A percentile compares a stretch with the other conserved stretches of the same genome.
Conservation (phyloP, 2,888 invertebrate species). For the Meghimatium bilineatum region DNA sequence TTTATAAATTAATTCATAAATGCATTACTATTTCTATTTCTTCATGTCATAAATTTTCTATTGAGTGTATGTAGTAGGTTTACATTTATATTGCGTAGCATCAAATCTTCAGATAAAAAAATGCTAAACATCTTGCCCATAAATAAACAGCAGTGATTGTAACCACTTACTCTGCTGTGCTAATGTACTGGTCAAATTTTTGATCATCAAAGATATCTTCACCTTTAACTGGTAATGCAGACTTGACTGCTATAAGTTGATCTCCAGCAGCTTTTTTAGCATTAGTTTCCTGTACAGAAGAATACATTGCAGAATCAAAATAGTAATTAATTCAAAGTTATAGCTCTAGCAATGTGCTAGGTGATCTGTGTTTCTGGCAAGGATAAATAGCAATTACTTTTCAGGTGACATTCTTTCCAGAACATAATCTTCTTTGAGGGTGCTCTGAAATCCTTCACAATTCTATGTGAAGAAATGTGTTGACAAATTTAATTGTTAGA, state of each 20-base stretch:
- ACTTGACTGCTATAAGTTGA: neutral
- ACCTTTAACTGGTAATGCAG: neutral
- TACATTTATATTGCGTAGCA: neutral
- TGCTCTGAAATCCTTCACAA: too few relatives aligned
- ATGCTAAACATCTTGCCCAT: neutral
- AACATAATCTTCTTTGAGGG: too few relatives aligned
- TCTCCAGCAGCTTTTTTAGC: slow-evolving; percentile 9
- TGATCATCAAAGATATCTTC: neutral
- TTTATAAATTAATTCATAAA: neutral
- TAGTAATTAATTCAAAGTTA: neutral
- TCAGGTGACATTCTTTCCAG: too few relatives aligned
- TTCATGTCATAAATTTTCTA: neutral
- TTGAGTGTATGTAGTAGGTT: neutral
- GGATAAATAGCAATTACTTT: too few relatives aligned
- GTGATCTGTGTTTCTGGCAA: too few relatives aligned
- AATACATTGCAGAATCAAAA: neutral
- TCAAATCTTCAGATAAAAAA: neutral
- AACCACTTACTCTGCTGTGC: neutral
- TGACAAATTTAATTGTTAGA: too few relatives aligned
- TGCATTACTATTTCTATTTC: neutral
- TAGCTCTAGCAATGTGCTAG: neutral
- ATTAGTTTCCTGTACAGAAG: slow-evolving; percentile 15
- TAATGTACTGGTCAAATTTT: slow-evolving; percentile 12
- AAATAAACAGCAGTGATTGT: neutral
- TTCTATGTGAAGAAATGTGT: too few relatives aligned